Conservation (phyloP, 2,797 vertebrate species). For the Anolis apletophallus region DNA sequence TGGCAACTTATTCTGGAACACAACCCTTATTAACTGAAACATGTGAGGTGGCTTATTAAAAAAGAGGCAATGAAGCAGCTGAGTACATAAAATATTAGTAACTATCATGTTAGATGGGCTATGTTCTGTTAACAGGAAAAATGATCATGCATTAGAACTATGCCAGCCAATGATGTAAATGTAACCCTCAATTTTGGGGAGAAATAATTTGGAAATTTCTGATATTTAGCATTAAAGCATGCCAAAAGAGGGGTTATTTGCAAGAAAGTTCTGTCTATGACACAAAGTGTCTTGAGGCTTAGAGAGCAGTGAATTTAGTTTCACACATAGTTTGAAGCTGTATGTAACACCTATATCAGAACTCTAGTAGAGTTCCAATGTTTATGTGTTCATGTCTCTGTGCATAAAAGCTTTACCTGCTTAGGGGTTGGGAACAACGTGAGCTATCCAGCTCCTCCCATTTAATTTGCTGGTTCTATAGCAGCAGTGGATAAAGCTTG, state of each 20-base stretch:
- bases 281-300: not conserved
- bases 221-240: not conserved
- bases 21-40: not conserved
- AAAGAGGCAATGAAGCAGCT: not conserved
- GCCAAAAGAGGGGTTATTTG: not conserved
- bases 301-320: constrained; percentile 17
- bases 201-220: not conserved
- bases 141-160: not conserved
- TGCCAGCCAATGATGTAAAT: not conserved
- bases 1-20: not conserved
- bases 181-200: not conserved
- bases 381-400: not conserved
- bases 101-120: not conserved
- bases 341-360: constrained; percentile 20
- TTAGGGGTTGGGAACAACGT: not conserved
- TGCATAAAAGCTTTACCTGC: constrained; percentile 28
- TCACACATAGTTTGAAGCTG: constrained; percentile 11
- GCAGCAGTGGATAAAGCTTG: constrained; percentile 34
- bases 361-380: constrained; percentile 15
- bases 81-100: not conserved
- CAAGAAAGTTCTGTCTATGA: not conserved
- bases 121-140: constrained; percentile 30
- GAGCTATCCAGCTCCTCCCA: constrained; percentile 1
- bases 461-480: constrained; percentile 10
- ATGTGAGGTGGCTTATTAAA: not conserved